These are phyloP conservation scores for Oithona nana DNA, from an alignment of 2,888 invertebrate species.

Conservation along the genomic window DNA sequence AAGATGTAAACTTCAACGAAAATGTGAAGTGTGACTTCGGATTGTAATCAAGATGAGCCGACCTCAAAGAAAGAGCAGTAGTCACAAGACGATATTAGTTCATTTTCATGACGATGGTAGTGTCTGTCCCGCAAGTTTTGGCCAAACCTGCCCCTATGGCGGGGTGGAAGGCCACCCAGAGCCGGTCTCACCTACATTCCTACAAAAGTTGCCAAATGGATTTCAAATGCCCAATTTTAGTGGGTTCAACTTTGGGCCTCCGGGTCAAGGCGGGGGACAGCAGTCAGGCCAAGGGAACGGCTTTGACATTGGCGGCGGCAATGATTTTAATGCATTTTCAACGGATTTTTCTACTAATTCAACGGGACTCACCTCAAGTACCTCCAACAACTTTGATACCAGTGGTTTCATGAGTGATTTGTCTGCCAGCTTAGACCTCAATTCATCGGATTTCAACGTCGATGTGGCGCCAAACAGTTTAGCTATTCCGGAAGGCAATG, in stretches of 20 bases:
- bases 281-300: no score
- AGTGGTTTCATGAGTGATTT: not conserved
- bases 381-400: not conserved
- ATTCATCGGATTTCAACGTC: not conserved
- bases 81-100: not conserved
- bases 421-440: not conserved
- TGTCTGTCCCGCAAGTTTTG: conserved; percentile 1
- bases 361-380: not conserved
- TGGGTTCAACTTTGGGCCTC: not conserved
- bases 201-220: not conserved
- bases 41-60: no score
- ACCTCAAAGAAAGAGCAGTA: not conserved
- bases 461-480: not conserved
- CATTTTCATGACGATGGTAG: conserved; percentile 3
- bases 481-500: not conserved
- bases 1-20: no score
- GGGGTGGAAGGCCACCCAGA: not conserved
- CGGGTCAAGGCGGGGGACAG: no score
- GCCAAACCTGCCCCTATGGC: not conserved
- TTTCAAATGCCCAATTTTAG: no score
- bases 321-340: not conserved
- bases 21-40: no score
- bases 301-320: not conserved
- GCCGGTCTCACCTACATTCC: not conserved
- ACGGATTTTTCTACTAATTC: no score